A percentile compares a stretch with the other conserved stretches of the same genome.
Evolutionary conservation across 2,113 vertebrate genomes (phyloP).

Genomic region (Microtus montanus): DNA sequence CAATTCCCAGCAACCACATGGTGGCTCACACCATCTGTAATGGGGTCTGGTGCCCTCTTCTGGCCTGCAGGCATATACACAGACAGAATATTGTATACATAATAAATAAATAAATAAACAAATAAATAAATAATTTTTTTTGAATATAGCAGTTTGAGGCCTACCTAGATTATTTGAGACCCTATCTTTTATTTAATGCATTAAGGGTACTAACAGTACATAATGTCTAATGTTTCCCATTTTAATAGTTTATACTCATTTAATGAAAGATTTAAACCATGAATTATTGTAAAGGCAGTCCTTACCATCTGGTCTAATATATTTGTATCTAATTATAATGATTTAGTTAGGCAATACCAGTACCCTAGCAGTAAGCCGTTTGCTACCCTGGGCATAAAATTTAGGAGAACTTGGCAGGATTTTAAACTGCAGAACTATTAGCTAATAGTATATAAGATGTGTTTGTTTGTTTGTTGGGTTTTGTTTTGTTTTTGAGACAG

Average conservation of each 20-base stretch:
- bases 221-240: conserved; percentile 1
- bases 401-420: background rate
- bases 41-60: no score
- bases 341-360: background rate
- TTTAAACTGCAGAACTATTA: conserved; percentile 38
- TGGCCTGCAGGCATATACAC: no score
- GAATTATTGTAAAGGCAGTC: background rate
- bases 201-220: background rate
- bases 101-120: no score
- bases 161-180: background rate
- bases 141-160: background rate
- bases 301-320: background rate
- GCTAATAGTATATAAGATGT: background rate
- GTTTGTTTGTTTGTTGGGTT: background rate
- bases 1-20: no score
- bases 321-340: conserved; percentile 13
- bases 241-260: conserved; percentile 20
- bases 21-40: no score
- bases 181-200: background rate
- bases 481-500: background rate
- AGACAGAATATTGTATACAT: no score
- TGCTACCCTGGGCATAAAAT: background rate
- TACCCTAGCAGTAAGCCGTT: background rate
- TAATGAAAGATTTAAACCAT: conserved; percentile 39
- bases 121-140: no score